phyloP scores from a whole-genome alignment of 1,140 invertebrate species.

The Drosophila suzukii region DNA sequence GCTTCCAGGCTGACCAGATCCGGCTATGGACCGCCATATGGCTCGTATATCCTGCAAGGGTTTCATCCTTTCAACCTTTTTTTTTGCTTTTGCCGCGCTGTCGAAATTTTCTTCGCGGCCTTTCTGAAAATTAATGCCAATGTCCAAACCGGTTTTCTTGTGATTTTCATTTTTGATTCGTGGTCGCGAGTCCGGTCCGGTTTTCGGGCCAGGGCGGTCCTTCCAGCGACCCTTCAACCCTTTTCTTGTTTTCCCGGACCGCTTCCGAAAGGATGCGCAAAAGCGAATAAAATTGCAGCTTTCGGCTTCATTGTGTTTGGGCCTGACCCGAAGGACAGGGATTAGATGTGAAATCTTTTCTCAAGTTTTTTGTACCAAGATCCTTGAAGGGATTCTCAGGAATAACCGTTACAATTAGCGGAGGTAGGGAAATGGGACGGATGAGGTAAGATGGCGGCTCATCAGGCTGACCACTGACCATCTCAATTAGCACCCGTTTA shows the following conservation, averaged over 20 bases:
- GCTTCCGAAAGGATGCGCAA: conserved; percentile 61
- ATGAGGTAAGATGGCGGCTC: conserved; percentile 11
- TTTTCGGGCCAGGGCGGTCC: conserved; percentile 54
- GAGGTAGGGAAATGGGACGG: neutral
- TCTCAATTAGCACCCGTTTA: conserved; percentile 34
- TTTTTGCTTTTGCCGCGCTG: conserved; percentile 46
- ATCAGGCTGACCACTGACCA: conserved; percentile 40
- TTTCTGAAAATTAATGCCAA: conserved; percentile 70
- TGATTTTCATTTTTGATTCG: conserved; percentile 72
- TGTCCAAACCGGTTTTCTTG: conserved; percentile 78
- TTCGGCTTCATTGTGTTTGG: conserved; percentile 50
- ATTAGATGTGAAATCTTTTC: conserved; percentile 66
- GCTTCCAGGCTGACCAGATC: conserved; percentile 72
- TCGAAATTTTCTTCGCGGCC: conserved; percentile 75
- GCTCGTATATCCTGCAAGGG: conserved; percentile 52
- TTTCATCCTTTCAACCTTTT: conserved; percentile 59
- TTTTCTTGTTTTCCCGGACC: conserved; percentile 53
- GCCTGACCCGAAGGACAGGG: conserved; percentile 37
- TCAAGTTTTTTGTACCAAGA: conserved; percentile 43
- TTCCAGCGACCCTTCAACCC: conserved; percentile 69
- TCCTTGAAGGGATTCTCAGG: conserved; percentile 21
- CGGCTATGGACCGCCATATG: conserved; percentile 74
- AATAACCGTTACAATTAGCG: conserved; percentile 71
- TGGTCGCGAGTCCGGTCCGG: conserved; percentile 73
- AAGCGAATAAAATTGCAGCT: conserved; percentile 75